Evolutionary conservation across 92 coral and sea anemone species (phyloP).

Genomic region (Parazoanthus atlanticus): DNA sequence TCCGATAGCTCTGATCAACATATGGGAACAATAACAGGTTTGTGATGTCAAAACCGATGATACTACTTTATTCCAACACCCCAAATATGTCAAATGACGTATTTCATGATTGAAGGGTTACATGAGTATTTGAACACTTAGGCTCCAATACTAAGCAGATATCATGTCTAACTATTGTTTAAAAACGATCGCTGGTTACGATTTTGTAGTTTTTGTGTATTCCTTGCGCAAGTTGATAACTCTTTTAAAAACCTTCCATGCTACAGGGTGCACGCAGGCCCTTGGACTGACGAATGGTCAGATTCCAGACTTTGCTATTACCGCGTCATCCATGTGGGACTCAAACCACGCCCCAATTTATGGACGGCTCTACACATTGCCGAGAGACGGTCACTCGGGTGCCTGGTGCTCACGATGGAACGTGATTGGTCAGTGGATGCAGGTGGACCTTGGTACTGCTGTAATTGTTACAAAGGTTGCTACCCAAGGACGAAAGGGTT

Average conservation of each 20-base stretch:
- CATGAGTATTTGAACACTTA: too few relatives aligned
- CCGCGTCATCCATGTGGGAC: conserved; percentile 44
- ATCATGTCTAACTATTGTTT: neutral
- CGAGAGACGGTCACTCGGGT: neutral
- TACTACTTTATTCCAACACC: too few relatives aligned
- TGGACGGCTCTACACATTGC: conserved; percentile 21
- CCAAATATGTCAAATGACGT: too few relatives aligned
- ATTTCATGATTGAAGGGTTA: too few relatives aligned
- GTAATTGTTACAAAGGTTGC: conserved; percentile 25
- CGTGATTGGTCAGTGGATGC: conserved; percentile 35
- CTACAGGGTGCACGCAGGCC: conserved; percentile 12
- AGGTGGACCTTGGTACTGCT: conserved; percentile 22
- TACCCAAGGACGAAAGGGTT: conserved; percentile 29
- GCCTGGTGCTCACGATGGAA: conserved; percentile 14
- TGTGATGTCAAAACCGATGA: too few relatives aligned
- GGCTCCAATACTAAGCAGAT: too few relatives aligned
- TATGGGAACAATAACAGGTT: too few relatives aligned
- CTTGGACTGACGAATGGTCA: conserved; percentile 36
- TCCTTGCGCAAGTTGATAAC: neutral
- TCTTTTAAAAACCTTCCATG: neutral
- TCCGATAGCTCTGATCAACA: too few relatives aligned
- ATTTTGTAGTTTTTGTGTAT: neutral
- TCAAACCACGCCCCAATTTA: conserved; percentile 9
- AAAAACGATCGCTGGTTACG: too few relatives aligned
- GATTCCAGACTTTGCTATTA: conserved; percentile 24